Conservation (phyloP, 2,888 invertebrate genomes). For the Chaetogeoica ovagalla region DNA sequence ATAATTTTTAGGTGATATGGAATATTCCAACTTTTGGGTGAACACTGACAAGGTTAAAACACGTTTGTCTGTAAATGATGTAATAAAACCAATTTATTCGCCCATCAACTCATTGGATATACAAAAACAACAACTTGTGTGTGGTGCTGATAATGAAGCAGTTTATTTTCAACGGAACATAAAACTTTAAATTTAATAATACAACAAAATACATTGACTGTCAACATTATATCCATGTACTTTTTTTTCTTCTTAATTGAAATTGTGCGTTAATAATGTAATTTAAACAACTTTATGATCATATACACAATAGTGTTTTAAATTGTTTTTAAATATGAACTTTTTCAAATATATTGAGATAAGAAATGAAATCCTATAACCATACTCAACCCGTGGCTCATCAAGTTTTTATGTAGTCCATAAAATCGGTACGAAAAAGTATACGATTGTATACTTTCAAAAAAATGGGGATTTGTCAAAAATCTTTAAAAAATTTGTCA, state of each 20-base stretch:
- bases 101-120: slow-evolving; percentile 83
- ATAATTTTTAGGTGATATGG: slow-evolving; percentile 44
- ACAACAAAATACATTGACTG: neutral
- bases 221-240: neutral
- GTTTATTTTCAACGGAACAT: slow-evolving; percentile 75
- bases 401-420: too few relatives aligned
- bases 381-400: too few relatives aligned
- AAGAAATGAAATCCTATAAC: too few relatives aligned
- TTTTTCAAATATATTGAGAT: too few relatives aligned
- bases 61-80: slow-evolving; percentile 71
- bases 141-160: slow-evolving; percentile 88
- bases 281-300: neutral
- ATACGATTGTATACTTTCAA: too few relatives aligned
- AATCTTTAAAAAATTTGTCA: too few relatives aligned
- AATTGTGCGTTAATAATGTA: neutral
- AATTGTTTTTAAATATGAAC: too few relatives aligned
- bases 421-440: too few relatives aligned
- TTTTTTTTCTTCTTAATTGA: neutral
- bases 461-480: too few relatives aligned
- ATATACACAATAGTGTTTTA: too few relatives aligned
- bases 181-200: slow-evolving; percentile 42
- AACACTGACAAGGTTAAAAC: slow-evolving; percentile 71
- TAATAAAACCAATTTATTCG: slow-evolving; percentile 75
- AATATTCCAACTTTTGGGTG: slow-evolving; percentile 67
- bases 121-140: slow-evolving; percentile 73